phyloP scores from a whole-genome alignment of 2,797 vertebrate genomes.

The Acanthiza pusilla region DNA sequence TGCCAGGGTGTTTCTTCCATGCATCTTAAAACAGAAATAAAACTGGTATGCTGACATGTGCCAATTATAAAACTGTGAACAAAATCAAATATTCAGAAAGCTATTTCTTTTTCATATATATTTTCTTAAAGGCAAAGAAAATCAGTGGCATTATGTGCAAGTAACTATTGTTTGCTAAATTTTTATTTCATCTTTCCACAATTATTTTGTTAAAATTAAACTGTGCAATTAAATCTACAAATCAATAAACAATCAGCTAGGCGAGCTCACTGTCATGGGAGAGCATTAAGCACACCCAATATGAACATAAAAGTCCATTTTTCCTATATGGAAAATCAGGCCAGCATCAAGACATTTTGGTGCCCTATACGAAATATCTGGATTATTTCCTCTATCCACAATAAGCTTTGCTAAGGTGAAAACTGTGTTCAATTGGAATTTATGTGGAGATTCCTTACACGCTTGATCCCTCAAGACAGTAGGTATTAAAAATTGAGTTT shows the following conservation, averaged over 20 bases:
- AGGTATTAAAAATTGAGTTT: neutral
- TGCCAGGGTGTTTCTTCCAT: constrained; percentile 36
- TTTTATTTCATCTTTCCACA: neutral
- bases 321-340: neutral
- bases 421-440: neutral
- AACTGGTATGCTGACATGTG: constrained; percentile 37
- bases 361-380: neutral
- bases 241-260: neutral
- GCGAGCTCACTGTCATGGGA: neutral
- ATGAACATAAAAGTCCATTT: neutral
- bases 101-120: neutral
- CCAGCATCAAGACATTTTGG: neutral
- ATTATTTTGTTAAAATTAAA: neutral
- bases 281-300: neutral
- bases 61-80: constrained; percentile 46
- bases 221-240: neutral
- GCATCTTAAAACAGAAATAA: constrained; percentile 56
- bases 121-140: neutral
- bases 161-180: neutral
- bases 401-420: neutral
- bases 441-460: neutral
- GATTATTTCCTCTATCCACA: neutral
- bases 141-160: neutral
- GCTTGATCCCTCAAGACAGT: neutral
- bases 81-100: constrained; percentile 32